Evolutionary conservation across 2,113 vertebrate species (phyloP).

Genomic region (Apteryx mantelli): DNA sequence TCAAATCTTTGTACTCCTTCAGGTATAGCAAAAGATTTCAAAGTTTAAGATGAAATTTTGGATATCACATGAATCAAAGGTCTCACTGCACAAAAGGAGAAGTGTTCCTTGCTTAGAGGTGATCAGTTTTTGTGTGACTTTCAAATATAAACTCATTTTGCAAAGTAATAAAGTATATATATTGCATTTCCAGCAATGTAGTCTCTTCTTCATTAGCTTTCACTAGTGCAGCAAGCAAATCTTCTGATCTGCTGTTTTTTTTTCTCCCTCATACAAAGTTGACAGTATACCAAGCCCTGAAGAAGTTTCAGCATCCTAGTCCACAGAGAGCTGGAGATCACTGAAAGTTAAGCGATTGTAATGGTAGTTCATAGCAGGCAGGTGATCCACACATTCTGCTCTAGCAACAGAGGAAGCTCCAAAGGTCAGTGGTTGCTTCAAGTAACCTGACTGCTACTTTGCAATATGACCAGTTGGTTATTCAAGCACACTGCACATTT

Average conservation of each 20-base stretch:
- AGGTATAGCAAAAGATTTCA: not conserved
- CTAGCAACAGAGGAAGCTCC: not conserved
- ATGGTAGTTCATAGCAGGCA: not conserved
- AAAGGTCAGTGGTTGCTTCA: not conserved
- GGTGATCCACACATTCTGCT: not conserved
- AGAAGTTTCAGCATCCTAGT: not conserved
- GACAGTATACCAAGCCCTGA: not conserved
- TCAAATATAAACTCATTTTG: not conserved
- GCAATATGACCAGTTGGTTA: not conserved
- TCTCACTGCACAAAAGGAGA: not conserved
- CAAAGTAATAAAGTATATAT: not conserved
- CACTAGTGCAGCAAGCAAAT: not conserved
- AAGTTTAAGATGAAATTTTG: not conserved
- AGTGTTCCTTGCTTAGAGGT: not conserved
- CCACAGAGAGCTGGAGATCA: not conserved
- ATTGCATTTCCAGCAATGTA: not conserved
- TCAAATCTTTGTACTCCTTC: not conserved
- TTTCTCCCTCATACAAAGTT: not conserved
- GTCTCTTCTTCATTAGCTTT: not conserved
- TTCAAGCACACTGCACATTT: not conserved
- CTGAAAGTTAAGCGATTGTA: too few species aligned
- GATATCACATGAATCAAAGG: accelerated
- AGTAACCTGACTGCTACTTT: not conserved
- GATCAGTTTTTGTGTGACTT: not conserved
- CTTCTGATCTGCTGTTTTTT: not conserved